Conservation (phyloP, 2,113 vertebrate species). For the Syrmaticus mikado region DNA sequence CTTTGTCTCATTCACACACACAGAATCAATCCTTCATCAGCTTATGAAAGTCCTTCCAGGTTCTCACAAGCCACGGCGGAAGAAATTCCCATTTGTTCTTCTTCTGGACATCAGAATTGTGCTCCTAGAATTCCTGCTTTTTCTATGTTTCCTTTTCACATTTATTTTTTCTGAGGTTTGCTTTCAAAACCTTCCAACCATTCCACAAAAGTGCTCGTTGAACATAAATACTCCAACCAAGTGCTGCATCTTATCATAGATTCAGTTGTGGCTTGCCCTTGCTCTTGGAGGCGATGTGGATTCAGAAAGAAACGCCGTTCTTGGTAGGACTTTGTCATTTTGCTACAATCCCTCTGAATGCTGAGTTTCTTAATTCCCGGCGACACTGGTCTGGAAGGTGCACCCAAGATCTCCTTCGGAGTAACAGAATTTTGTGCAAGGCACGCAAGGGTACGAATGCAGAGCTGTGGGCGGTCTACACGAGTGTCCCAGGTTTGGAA, state of each 20-base stretch:
- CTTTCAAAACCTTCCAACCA: conserved; percentile 43
- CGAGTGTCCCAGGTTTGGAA: conserved; percentile 95
- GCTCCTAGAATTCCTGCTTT: conserved; percentile 57
- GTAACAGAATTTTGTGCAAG: conserved; percentile 78
- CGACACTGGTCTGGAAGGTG: neutral
- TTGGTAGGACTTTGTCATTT: neutral
- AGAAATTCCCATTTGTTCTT: conserved; percentile 15
- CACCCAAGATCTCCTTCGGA: neutral
- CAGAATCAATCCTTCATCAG: conserved; percentile 46
- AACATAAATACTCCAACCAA: conserved; percentile 60
- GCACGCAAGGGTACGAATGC: conserved; percentile 78
- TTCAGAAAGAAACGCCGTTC: conserved; percentile 2
- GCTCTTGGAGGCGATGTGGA: neutral
- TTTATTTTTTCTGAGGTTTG: conserved; percentile 54
- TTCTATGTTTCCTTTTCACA: conserved; percentile 51
- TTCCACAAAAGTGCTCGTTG: conserved; percentile 72
- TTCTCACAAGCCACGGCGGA: conserved; percentile 28
- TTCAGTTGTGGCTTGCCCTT: conserved; percentile 3
- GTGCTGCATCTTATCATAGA: conserved; percentile 43
- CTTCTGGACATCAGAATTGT: conserved; percentile 66
- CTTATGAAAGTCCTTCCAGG: conserved; percentile 44
- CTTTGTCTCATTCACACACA: conserved; percentile 26
- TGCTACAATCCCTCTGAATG: neutral
- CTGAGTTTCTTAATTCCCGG: neutral
- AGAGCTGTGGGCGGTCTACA: conserved; percentile 78